Percentiles rank a stretch among this genome's conserved stretches.
Evolutionary conservation across 2,888 invertebrate species (phyloP).

Genomic region (Mythimna albipuncta): DNA sequence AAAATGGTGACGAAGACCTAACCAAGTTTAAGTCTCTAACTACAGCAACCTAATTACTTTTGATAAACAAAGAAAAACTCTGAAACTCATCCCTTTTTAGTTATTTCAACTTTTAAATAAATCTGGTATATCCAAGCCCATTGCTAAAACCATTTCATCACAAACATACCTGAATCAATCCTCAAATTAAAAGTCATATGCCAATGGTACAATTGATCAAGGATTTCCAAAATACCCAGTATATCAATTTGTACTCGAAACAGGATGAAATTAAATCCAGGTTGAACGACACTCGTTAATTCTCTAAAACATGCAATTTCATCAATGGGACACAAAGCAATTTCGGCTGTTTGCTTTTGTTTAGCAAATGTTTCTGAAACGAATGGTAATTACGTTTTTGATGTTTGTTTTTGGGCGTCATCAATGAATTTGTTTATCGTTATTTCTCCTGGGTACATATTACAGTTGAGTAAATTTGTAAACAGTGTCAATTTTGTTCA

Average conservation of each 20-base stretch:
- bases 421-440: conserved; percentile 30
- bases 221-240: conserved; percentile 18
- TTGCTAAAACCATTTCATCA: conserved; percentile 3
- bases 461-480: conserved; percentile 12
- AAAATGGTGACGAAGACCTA: too few species aligned
- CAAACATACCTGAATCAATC: conserved; percentile 21
- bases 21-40: not conserved
- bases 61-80: not conserved
- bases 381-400: conserved; percentile 38
- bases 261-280: conserved; percentile 53
- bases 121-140: not conserved
- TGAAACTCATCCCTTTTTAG: not conserved
- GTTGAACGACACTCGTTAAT: conserved; percentile 48
- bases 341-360: conserved; percentile 51
- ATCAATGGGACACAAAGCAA: conserved; percentile 49
- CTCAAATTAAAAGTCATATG: conserved; percentile 43
- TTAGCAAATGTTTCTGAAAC: conserved; percentile 46
- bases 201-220: conserved; percentile 17
- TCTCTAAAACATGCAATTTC: conserved; percentile 56
- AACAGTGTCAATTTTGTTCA: not conserved
- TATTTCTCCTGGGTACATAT: conserved; percentile 1
- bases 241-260: conserved; percentile 41
- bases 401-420: conserved; percentile 33
- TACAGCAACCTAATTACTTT: not conserved
- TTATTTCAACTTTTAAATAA: not conserved